phyloP scores from a whole-genome alignment of 2,797 vertebrate species.

The Platalea minor region DNA sequence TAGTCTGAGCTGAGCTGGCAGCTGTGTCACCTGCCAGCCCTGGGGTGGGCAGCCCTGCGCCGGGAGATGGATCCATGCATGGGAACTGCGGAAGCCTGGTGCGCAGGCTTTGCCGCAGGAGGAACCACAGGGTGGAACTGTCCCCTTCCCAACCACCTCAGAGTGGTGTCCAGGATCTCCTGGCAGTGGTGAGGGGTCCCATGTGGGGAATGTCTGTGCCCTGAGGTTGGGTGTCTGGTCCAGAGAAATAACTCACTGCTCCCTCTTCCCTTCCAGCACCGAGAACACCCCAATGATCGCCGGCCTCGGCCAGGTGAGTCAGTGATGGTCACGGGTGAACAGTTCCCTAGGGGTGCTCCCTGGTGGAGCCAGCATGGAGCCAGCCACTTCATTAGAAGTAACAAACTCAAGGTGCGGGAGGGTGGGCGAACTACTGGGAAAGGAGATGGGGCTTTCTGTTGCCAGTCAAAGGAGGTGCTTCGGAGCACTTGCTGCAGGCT shows the following conservation, averaged over 20 bases:
- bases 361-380: background rate
- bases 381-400: background rate
- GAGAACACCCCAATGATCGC: conserved; percentile 98
- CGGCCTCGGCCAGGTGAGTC: conserved; percentile 91
- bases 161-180: background rate
- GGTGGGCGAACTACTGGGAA: background rate
- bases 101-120: background rate
- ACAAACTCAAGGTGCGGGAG: rapidly evolving
- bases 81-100: background rate
- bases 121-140: background rate
- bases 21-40: background rate
- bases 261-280: conserved; percentile 79
- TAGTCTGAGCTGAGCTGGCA: background rate
- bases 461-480: background rate
- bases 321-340: background rate
- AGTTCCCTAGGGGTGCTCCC: background rate
- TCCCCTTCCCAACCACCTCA: background rate
- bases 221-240: background rate
- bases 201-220: background rate
- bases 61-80: rapidly evolving
- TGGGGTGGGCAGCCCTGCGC: rapidly evolving
- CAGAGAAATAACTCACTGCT: background rate
- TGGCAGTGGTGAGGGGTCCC: background rate
- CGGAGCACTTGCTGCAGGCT: rapidly evolving
- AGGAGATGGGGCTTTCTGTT: background rate